Conservation (phyloP, 1,140 invertebrate genomes). For the Diorhabda elongata region DNA sequence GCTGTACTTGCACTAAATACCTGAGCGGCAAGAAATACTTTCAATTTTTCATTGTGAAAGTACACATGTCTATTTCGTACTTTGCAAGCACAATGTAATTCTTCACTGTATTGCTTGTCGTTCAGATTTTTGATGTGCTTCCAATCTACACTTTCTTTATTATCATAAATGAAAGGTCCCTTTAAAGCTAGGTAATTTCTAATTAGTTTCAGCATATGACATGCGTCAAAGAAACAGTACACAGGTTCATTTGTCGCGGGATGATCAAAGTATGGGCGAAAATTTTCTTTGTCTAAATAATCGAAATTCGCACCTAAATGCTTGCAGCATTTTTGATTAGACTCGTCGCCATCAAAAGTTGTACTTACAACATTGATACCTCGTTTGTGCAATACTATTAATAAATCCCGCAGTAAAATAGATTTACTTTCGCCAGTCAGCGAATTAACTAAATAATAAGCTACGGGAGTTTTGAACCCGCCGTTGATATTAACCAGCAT, state of each 20-base stretch:
- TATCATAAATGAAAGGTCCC: background rate
- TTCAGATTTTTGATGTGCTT: slow-evolving; percentile 15
- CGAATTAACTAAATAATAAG: background rate
- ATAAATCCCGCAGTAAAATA: background rate
- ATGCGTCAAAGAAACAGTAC: slow-evolving; percentile 19
- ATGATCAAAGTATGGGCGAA: slow-evolving; percentile 26
- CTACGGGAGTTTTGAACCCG: background rate
- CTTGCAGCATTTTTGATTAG: slow-evolving; percentile 27
- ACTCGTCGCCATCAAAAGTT: slow-evolving; percentile 4
- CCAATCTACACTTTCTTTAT: slow-evolving; percentile 18
- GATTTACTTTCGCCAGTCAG: background rate
- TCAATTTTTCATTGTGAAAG: background rate
- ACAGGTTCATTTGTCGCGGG: slow-evolving; percentile 21
- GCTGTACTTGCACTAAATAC: background rate
- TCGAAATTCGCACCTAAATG: slow-evolving; percentile 26
- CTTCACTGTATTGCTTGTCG: background rate
- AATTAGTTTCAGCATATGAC: slow-evolving; percentile 25
- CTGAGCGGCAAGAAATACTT: background rate
- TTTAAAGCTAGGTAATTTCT: slow-evolving; percentile 19
- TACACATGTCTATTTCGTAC: background rate
- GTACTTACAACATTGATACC: background rate
- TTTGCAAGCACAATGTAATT: background rate
- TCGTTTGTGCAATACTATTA: background rate
- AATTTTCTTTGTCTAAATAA: slow-evolving; percentile 8
- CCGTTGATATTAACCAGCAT: background rate